Evolutionary conservation across 2,888 invertebrate species (phyloP).

Genomic region (Parnassius glacialis): DNA sequence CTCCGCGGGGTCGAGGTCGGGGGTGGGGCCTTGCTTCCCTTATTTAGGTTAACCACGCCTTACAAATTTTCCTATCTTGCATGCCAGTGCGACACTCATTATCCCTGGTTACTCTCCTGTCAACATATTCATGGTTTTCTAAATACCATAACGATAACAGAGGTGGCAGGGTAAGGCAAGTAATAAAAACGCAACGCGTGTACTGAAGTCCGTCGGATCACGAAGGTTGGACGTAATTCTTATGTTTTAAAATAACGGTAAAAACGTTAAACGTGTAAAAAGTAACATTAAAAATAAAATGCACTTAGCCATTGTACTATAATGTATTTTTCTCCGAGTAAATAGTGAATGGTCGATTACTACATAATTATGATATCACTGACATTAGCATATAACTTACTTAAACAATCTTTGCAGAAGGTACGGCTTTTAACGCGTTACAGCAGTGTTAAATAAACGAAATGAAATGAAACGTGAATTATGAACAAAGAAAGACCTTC

Average conservation of each 20-base stretch:
- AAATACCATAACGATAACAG: neutral
- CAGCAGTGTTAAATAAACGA: conserved; percentile 5
- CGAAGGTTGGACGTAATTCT: no score
- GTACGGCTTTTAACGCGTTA: neutral
- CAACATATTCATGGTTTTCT: conserved; percentile 2
- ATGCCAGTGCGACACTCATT: conserved; percentile 35
- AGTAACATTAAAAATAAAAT: no score
- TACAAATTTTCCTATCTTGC: conserved; percentile 32
- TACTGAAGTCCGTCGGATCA: no score
- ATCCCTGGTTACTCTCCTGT: conserved; percentile 26
- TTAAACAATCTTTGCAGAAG: no score
- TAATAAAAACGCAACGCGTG: neutral
- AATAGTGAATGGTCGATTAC: no score
- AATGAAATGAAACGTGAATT: conserved; percentile 7
- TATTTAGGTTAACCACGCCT: conserved; percentile 30
- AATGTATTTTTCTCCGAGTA: no score
- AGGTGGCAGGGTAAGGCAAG: neutral
- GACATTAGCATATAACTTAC: no score
- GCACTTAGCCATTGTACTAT: no score
- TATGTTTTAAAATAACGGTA: no score
- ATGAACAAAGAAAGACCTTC: conserved; percentile 24
- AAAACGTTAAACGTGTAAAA: no score
- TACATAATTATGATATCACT: no score
- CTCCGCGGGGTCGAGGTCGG: conserved; percentile 44
- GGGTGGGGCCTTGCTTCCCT: conserved; percentile 28